phyloP scores from a whole-genome alignment of 2,113 vertebrate genomes.

The Ictalurus furcatus region DNA sequence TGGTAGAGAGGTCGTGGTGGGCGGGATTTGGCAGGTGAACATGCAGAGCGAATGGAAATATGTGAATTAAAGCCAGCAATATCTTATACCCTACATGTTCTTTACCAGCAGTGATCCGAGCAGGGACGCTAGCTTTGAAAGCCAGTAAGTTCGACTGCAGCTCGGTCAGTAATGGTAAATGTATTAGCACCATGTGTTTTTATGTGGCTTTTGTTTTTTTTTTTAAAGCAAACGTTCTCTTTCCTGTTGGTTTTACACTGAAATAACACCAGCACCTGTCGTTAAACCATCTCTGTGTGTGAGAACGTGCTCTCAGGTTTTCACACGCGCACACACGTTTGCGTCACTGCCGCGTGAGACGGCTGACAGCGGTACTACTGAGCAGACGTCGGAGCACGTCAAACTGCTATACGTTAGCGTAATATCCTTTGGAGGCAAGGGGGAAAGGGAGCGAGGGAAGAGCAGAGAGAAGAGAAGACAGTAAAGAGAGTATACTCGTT shows the following conservation, averaged over 20 bases:
- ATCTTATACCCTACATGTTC: neutral
- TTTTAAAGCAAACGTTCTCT: neutral
- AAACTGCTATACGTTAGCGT: neutral
- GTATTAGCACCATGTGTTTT: neutral
- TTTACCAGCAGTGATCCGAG: neutral
- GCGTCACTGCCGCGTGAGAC: conserved; percentile 18
- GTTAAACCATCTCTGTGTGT: neutral
- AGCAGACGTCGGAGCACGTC: neutral
- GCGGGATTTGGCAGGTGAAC: neutral
- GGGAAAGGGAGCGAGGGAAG: neutral
- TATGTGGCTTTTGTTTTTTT: neutral
- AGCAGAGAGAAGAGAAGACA: neutral
- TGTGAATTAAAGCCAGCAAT: no score
- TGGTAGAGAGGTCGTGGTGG: neutral
- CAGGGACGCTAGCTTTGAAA: neutral
- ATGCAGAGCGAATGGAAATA: neutral
- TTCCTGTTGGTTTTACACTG: conserved; percentile 59
- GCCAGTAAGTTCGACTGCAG: neutral
- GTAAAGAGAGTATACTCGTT: neutral
- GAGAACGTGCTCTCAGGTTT: neutral
- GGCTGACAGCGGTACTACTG: conserved; percentile 16
- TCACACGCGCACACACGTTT: conserved; percentile 25
- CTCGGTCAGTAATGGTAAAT: neutral
- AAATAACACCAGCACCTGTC: conserved; percentile 36
- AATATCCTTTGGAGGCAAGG: neutral